These are phyloP conservation scores for Albula goreensis DNA, from an alignment of 2,113 vertebrate genomes.

Conservation along the genomic window DNA sequence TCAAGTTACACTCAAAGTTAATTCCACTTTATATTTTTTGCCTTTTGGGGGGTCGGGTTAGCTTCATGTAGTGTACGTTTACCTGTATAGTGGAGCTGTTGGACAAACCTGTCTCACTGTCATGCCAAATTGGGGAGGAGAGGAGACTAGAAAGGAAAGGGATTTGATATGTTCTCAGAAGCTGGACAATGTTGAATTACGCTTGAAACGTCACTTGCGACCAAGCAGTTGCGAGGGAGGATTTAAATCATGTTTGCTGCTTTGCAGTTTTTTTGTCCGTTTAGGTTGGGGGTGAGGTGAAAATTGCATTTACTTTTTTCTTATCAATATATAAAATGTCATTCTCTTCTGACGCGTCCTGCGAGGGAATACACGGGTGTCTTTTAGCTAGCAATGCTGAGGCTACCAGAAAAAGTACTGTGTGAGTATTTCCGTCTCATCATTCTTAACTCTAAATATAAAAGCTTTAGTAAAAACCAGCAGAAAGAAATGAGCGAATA, in stretches of 20 bases:
- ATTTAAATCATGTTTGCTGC: constrained; percentile 71
- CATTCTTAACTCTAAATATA: constrained; percentile 61
- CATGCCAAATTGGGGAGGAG: constrained; percentile 67
- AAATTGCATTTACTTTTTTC: background rate
- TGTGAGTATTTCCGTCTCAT: constrained; percentile 70
- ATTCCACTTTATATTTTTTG: constrained; percentile 18
- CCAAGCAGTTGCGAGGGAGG: constrained; percentile 58
- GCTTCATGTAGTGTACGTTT: constrained; percentile 18
- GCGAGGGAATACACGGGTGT: constrained; percentile 51
- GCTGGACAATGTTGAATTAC: constrained; percentile 66
- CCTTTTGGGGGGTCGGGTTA: background rate
- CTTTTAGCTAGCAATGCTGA: constrained; percentile 57
- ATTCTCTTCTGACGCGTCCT: constrained; percentile 62
- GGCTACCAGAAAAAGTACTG: constrained; percentile 63
- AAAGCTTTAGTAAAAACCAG: constrained; percentile 81
- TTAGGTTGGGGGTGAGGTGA: background rate
- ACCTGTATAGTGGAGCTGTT: constrained; percentile 21
- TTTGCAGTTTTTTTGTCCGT: constrained; percentile 55
- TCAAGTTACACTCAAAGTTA: constrained; percentile 37
- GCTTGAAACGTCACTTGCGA: constrained; percentile 65
- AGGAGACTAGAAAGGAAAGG: constrained; percentile 60
- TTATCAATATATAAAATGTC: constrained; percentile 42
- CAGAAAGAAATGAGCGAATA: constrained; percentile 65
- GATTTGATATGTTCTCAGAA: constrained; percentile 59
- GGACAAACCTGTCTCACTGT: constrained; percentile 47